Base-by-base conservation (phyloP, 2,888 invertebrate species). In the Autographa pulchrina region DNA sequence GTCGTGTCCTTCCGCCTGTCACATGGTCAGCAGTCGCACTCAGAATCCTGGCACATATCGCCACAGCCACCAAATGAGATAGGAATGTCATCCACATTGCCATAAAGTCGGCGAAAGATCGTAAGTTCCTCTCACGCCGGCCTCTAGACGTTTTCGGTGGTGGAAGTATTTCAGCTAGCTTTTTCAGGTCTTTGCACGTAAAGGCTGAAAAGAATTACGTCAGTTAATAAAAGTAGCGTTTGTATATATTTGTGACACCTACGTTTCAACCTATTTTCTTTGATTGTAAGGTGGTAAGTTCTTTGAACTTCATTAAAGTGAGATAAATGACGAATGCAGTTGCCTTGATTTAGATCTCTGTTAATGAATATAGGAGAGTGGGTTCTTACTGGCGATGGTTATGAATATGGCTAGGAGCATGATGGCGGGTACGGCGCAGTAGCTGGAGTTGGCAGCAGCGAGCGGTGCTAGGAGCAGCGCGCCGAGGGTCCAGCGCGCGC, bases 1-100 rank as follows among this genome's bases (percentile, higher is more conserved):
- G 93, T 71, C 96, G 94, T n/a, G 96, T 96, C 48, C 96, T 90
- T 0, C 96, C 96, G 20, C 94, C 96, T 41, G 96, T 97, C 70
- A 97, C 96, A 77, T 97, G 97, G 83, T 97, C 97, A 9, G 97
- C 96, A 0, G 97, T 97, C 2, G 97, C 97, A 72, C 96, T 97
- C 20, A 97, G 93, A 20, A 97, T 96, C 75, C 97, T 92, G 14
- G 97, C 97, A 81, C 96, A 97, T 0, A 97, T 96, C 0, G 97
- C 97, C 31, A 96, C 96, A 0, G 97, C 96, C 31, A 96, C 96
- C 76, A 97, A 85, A 80, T 96, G 96, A 1, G 96, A 96, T 41
- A 97, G 92, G 80, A 97, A 96, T 35, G 95, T 94, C 91, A 96
- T 93, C 97, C 97, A 97, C 89, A 96, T 94, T 6, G 96, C 94